Conservation (phyloP, 2,113 vertebrate species). For the Oceanites oceanicus region DNA sequence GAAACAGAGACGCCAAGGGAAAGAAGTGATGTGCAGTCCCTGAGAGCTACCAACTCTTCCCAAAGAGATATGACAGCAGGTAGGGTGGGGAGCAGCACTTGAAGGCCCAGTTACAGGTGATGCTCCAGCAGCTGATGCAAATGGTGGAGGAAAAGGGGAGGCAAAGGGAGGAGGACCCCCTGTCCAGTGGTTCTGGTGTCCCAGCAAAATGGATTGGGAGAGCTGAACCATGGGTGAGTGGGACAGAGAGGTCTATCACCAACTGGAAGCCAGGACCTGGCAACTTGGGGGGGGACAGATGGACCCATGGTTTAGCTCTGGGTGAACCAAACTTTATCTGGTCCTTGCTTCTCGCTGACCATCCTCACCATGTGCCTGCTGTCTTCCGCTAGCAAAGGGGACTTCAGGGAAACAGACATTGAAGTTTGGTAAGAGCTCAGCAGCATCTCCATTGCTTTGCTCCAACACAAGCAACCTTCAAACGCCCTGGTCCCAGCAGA, state of each 20-base stretch:
- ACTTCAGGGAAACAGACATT: not conserved
- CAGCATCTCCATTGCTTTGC: not conserved
- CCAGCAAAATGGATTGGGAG: not conserved
- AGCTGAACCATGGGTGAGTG: rapidly evolving
- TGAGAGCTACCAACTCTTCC: not conserved
- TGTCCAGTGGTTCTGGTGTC: not conserved
- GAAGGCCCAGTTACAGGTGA: not conserved
- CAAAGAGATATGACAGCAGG: not conserved
- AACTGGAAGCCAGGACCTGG: not conserved
- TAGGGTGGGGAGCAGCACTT: not conserved
- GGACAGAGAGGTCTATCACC: not conserved
- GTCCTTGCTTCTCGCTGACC: not conserved
- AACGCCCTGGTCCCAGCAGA: not conserved
- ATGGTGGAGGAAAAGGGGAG: not conserved
- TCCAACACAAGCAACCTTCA: not conserved
- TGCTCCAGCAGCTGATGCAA: not conserved
- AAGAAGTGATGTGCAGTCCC: not conserved
- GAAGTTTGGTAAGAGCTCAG: not conserved
- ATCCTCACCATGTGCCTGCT: not conserved
- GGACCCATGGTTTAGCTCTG: not conserved
- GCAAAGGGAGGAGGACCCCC: not conserved
- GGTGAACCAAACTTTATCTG: not conserved
- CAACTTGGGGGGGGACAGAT: not conserved
- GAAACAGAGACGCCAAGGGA: not conserved
- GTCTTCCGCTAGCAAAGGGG: not conserved